Base-by-base conservation (phyloP, 2,888 invertebrate species). In the Minunthozetes semirufus region DNA sequence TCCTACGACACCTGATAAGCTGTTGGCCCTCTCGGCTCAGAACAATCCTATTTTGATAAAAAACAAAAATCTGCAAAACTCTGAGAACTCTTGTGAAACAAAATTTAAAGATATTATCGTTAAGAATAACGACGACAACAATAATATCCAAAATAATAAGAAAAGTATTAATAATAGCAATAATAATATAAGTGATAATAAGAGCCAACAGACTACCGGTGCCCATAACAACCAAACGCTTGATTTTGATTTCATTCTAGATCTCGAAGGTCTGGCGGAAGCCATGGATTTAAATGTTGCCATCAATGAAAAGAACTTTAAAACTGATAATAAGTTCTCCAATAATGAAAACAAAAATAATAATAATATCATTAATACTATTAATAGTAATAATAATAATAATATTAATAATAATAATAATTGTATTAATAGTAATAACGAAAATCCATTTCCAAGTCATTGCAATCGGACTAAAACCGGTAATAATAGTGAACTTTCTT, bases 181-280 rank as follows among this genome's bases (percentile, higher is more conserved):
- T 46, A 48, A 25, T 33, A 56, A 27, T 29, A 42, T 25, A 19
- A 61, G 19, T 22, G 38, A 48, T 70, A 68, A 42, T 42, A 70
- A 66, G 33, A 38, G 1, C 29, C 9, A 9, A 13, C 13, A 29
- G 17, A 66, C 19, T 38, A 66, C 9, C 33, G 33, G 22, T 59
- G 53, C 27, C 50, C 53, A 46, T 17, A 68, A 50, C 29, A 72
- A 76, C 9, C 46, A 82, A 76, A 82, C 79, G 63, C 84, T 87
- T 76, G 88, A 88, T 79, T 82, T 88, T 70, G 89, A 89, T 81
- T 84, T 88, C 79, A 87, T 87, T 29, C 82, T 88, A 77, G 89
- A 89, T 77, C 81, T 87, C 66, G 87, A 87, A 77, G 84, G 86
- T 15, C 81, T 88, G 71, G 72, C 72, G 1, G 87, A 87, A 80